Evolutionary conservation across 2,888 invertebrate species (phyloP), one percentile per base, ranked within the genome.

Genomic region (Sialis lutaria): DNA sequence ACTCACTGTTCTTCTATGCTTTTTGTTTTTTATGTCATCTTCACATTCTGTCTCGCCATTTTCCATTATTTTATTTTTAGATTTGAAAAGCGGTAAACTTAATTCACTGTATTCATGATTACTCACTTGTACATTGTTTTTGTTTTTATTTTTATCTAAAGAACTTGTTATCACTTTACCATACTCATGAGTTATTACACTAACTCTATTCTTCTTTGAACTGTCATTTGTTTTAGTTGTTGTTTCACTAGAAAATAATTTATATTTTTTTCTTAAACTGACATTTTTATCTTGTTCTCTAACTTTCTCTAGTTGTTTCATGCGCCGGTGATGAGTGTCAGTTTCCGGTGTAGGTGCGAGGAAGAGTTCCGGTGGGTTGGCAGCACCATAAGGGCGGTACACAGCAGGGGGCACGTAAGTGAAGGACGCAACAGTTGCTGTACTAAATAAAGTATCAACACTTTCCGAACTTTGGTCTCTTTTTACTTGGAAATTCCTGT

Each of bases 401-500:
- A 67, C 64, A 42, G 69, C 64, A 50, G 82, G 72, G 46, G 70
- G 61, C 52, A 80, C 70, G 60, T 77, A 84, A 12, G 80, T 77
- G 59, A 85, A 83, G 57, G 82, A 82, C 39, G 74, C 75, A 12
- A 76, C 80, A 7, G 82, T 82, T 44, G 81, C 77, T 48, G 77
- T 81, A 55, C 83, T 83, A 57, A 79, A 76, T 44, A 73, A 71
- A 54, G 82, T 82, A 55, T 76, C 75, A 51, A 80, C 67, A 60
- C 81, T 81, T 51, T 71, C 73, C 53, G 64, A 68, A 59, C 75
- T 74, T 51, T 72, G 70, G 43, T 67, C 67, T 42, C 60, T 55
- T 49, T 58, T 58, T 10, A 47, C 33, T 8, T 42, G 30, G 22
- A 30, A 53, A 50, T 45, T 54, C 55, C 31, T 13, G 33, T 39